Evolutionary conservation across 2,797 vertebrate genomes (phyloP), one percentile per base, ranked within the genome.

Genomic region (Betta splendens): DNA sequence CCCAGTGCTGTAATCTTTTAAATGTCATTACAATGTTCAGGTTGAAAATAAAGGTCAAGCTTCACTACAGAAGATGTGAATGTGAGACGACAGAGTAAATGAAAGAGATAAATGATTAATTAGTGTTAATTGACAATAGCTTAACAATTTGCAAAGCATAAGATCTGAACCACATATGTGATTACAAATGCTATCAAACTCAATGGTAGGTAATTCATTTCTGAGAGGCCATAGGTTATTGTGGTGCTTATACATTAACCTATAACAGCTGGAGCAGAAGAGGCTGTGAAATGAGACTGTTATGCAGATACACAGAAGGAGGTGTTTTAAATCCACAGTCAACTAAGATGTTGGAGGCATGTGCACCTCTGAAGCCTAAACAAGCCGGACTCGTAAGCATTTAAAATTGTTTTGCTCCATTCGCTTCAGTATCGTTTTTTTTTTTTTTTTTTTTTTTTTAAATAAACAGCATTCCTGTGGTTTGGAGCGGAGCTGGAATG

Each of bases 401-500:
- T 79, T 80, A 35, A 40, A 71, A 49, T 52, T 48, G 63, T 69
- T 72, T 76, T 77, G 65, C 29, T 69, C 29, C 16, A 20, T 70
- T 70, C 25, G 38, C 33, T 70, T 81, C 67, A 57, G 61, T 44
- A 72, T 75, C 25, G 60, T n/a, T n/a, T n/a, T n/a, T n/a, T n/a
- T n/a, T n/a, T n/a, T n/a, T n/a, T n/a, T n/a, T n/a, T n/a, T n/a
- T n/a, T n/a, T n/a, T 75, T 73, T 62, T 72, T 71, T n/a, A 77
- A 75, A 73, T 51, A 86, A 85, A 85, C 67, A 80, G 44, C 69
- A 87, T 89, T 89, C 76, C 79, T 85, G 87, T 70, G 86, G 81
- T 77, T 84, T 79, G 56, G 70, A 82, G 76, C 69, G 62, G 77
- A 80, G 69, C 56, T 70, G 51, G 72, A 83, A 83, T 79, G 7